Conservation (phyloP, 2,113 vertebrate species). For the cat (Felis catus) region DNA sequence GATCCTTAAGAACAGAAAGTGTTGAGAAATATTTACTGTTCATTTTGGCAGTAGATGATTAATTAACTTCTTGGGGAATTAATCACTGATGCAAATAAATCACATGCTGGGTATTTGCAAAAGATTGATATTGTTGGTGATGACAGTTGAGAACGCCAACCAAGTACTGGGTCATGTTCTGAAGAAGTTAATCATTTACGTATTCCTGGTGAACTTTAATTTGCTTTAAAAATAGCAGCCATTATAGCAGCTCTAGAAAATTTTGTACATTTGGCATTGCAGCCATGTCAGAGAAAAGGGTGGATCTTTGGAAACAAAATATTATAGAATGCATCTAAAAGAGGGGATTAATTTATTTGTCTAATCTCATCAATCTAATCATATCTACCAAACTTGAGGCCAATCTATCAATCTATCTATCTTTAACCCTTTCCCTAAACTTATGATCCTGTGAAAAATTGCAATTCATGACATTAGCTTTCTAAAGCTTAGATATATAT, state of each 20-base stretch:
- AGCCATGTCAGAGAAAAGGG: background rate
- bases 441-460: background rate
- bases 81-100: constrained; percentile 61
- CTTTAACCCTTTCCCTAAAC: background rate
- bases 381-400: background rate
- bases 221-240: background rate
- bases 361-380: background rate
- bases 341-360: background rate
- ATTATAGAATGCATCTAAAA: background rate
- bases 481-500: constrained; percentile 4
- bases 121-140: background rate
- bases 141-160: background rate
- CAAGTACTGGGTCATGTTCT: background rate
- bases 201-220: constrained; percentile 17
- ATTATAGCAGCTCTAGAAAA: background rate
- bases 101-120: constrained; percentile 28
- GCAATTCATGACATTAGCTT: background rate
- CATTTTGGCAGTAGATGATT: constrained; percentile 78
- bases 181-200: constrained; percentile 1
- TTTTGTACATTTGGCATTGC: background rate
- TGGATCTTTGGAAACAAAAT: background rate
- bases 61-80: constrained; percentile 73
- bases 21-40: constrained; percentile 77
- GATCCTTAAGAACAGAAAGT: constrained; percentile 64
- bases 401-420: background rate